These are phyloP conservation scores for Ophthalmolycus amberensis DNA, from an alignment of 2,113 vertebrate genomes.

Conservation along the genomic window DNA sequence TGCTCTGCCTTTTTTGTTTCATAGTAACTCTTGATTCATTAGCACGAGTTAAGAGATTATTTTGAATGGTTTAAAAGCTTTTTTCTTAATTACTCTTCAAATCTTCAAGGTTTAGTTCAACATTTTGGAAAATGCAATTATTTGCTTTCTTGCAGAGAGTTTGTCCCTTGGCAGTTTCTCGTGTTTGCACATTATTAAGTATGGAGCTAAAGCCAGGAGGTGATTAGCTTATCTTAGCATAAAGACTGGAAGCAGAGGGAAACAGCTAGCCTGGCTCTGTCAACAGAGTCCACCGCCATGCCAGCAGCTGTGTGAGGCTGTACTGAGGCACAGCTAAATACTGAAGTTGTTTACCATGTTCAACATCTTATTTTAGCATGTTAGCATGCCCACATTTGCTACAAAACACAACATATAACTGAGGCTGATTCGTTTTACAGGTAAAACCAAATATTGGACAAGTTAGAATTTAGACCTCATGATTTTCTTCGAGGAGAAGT, in stretches of 20 bases:
- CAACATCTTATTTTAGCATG: not conserved
- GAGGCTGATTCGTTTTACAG: not conserved
- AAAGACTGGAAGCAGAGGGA: not conserved
- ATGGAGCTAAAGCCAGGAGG: too few species aligned
- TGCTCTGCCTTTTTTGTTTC: slow-evolving; percentile 21
- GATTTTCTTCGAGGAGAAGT: not conserved
- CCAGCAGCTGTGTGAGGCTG: not conserved
- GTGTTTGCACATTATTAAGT: not conserved
- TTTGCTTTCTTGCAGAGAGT: slow-evolving; percentile 4
- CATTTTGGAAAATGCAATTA: not conserved
- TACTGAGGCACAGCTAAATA: not conserved
- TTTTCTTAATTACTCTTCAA: slow-evolving; percentile 12
- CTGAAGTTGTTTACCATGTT: not conserved
- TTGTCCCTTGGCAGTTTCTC: slow-evolving; percentile 27
- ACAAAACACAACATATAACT: not conserved
- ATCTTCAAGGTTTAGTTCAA: slow-evolving; percentile 4
- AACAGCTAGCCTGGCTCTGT: not conserved
- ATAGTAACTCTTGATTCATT: slow-evolving; percentile 46
- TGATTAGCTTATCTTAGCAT: slow-evolving; percentile 2
- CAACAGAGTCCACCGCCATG: not conserved
- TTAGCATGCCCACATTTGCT: not conserved
- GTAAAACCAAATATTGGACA: not conserved
- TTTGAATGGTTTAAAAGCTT: slow-evolving; percentile 33
- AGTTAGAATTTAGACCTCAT: not conserved
- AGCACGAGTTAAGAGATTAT: slow-evolving; percentile 2